Evolutionary conservation across 2,888 invertebrate genomes (phyloP).

Genomic region (Idaea aversata): DNA sequence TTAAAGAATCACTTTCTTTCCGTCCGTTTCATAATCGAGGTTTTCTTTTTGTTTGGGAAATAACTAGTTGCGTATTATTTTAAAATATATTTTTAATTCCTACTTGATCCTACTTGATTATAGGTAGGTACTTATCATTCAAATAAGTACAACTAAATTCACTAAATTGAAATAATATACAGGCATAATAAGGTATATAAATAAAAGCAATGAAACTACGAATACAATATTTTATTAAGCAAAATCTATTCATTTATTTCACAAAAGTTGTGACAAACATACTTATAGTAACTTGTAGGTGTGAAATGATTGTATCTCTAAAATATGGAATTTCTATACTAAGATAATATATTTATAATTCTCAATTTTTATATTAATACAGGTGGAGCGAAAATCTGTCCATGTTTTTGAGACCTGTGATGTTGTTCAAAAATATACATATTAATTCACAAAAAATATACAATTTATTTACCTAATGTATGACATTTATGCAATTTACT

Average conservation of each 20-base stretch:
- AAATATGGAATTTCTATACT: slow-evolving; percentile 35
- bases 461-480: background rate
- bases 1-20: too few species aligned
- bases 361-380: background rate
- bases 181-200: background rate
- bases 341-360: background rate
- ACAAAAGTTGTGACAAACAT: slow-evolving; percentile 48
- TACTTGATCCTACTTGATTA: too few species aligned
- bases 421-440: background rate
- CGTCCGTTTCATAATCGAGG: too few species aligned
- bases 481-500: background rate
- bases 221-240: slow-evolving; percentile 71
- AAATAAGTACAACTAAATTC: background rate
- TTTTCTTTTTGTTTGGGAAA: too few species aligned
- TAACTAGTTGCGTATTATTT: too few species aligned
- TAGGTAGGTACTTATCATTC: background rate
- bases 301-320: slow-evolving; percentile 26
- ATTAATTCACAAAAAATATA: background rate
- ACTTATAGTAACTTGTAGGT: slow-evolving; percentile 8
- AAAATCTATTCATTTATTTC: slow-evolving; percentile 62
- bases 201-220: slow-evolving; percentile 38
- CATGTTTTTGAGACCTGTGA: background rate
- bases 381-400: background rate
- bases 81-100: too few species aligned
- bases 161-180: background rate